Conservation (phyloP, 2,113 vertebrate genomes). For the Tychaedon coryphoeus region DNA sequence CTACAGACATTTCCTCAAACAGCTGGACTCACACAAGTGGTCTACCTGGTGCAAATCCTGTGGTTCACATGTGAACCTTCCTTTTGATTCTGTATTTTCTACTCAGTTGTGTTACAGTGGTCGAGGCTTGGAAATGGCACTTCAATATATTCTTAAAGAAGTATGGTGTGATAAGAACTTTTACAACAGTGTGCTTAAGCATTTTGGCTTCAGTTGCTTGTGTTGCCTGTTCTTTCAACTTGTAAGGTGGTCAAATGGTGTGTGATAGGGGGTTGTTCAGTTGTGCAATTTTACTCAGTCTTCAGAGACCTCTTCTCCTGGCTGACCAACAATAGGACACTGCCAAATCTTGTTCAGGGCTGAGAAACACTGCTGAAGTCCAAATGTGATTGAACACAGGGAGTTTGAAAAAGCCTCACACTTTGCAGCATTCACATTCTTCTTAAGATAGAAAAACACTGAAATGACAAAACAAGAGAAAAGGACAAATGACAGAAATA, state of each 20-base stretch:
- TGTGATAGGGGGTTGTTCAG: background rate
- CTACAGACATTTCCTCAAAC: background rate
- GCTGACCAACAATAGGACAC: background rate
- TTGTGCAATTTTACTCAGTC: background rate
- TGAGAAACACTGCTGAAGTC: background rate
- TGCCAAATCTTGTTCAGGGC: fast-evolving
- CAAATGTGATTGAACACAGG: background rate
- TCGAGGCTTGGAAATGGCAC: background rate
- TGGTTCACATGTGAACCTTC: background rate
- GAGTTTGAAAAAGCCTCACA: background rate
- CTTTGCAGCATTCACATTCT: background rate
- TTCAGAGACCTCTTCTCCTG: background rate
- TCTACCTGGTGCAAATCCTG: background rate
- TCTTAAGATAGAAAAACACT: background rate
- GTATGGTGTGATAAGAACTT: background rate
- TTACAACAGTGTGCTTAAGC: background rate
- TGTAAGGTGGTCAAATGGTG: background rate
- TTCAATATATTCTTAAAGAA: background rate
- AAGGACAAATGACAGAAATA: background rate
- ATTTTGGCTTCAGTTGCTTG: background rate
- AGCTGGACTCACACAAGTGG: background rate
- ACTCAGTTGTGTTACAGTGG: background rate
- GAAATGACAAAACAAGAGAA: background rate
- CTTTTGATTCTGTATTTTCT: background rate
- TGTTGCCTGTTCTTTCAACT: background rate